Evolutionary conservation across 2,113 vertebrate species (phyloP), one percentile per base, ranked within the genome.

Genomic region (Bubo scandiacus): DNA sequence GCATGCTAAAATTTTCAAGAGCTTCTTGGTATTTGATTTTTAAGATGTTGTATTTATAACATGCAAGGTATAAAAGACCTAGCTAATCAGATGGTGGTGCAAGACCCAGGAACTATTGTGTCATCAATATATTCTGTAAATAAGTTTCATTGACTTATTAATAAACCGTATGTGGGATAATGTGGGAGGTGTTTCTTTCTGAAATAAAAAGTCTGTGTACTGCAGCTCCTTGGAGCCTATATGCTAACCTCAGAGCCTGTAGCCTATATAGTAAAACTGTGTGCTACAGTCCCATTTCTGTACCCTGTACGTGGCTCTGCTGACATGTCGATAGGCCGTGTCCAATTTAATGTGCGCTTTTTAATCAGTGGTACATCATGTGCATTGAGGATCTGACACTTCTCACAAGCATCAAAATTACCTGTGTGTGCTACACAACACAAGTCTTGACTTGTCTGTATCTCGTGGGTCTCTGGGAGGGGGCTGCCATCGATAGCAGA

Each of bases 361-460:
- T 42, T 73, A 23, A 32, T 30, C 62, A 14, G 25, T 9, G 29
- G 27, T 84, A 34, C 15, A 40, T 10, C 9, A 1, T 6, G 15
- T 17, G 27, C 47, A 7, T 6, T 0, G 6, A 36, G 45, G n/a
- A 71, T 12, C 70, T 81, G 54, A 36, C 59, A 18, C 12, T 70
- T 42, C 51, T 80, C 32, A 45, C 34, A 45, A 78, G 59, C 36
- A 45, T 66, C n/a, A 27, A 7, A n/a, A 38, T 61, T n/a, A 30
- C 10, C 75, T 32, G 3, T 7, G 0, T 12, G 66, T 77, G 57
- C 81, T 55, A 8, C 9, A 7, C 11, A 42, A 12, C 30, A 16
- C 38, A 9, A 0, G 1, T 27, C 6, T 75, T 47, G 62, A 23
- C 36, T 65, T 63, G 13, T 43, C 25, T 0, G 0, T 14, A 2